phyloP scores from a whole-genome alignment of 2,113 vertebrate species.

The Artemisiospiza belli region DNA sequence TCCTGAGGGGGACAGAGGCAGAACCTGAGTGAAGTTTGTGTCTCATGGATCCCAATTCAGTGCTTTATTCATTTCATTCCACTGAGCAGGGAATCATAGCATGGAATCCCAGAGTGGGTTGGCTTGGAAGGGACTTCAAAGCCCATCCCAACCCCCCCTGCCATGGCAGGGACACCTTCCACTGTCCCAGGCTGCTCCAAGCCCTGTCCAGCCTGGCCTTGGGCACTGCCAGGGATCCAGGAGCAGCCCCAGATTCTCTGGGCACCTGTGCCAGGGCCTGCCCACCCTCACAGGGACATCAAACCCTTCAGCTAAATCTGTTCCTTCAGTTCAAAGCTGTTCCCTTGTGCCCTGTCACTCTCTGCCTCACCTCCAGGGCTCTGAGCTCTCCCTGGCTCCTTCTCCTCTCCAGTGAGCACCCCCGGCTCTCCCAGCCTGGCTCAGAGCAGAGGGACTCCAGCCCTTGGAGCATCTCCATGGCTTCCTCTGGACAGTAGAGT shows the following conservation, averaged over 20 bases:
- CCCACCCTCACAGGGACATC: neutral
- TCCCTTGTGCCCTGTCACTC: no score
- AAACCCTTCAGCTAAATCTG: no score
- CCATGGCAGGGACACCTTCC: neutral
- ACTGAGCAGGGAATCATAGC: no score
- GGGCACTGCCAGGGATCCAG: neutral
- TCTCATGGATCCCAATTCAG: neutral
- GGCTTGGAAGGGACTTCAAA: neutral
- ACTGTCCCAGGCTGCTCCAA: neutral
- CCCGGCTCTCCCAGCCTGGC: neutral
- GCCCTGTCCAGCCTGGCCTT: neutral
- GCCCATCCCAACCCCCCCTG: rapidly evolving
- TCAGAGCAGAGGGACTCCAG: neutral
- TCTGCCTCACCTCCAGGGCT: neutral
- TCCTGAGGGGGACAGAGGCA: neutral
- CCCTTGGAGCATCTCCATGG: rapidly evolving
- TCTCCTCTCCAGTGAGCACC: neutral
- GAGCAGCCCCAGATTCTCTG: neutral
- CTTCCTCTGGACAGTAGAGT: neutral
- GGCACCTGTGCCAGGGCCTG: neutral
- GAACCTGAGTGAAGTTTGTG: neutral
- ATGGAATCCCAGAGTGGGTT: neutral
- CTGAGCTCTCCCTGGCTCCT: neutral
- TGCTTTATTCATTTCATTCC: neutral
- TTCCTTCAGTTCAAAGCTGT: no score